Evolutionary conservation across 2,888 invertebrate genomes (phyloP).

Genomic region (Papilio protenor): DNA sequence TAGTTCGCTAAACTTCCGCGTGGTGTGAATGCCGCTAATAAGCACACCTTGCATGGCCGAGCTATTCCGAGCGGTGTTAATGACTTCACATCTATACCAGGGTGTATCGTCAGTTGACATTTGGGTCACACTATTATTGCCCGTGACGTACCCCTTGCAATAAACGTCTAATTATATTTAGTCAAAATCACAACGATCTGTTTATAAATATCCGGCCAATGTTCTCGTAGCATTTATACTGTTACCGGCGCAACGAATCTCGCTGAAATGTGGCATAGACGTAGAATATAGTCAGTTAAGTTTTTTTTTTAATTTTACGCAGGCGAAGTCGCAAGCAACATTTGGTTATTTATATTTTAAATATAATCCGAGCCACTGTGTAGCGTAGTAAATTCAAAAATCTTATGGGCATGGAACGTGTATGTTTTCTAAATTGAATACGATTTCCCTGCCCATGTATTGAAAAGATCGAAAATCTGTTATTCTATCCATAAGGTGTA

Average conservation of each 20-base stretch:
- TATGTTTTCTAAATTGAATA: background rate
- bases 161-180: slow-evolving; percentile 21
- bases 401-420: background rate
- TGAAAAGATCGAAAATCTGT: background rate
- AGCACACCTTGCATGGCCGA: slow-evolving; percentile 51
- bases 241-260: background rate
- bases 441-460: background rate
- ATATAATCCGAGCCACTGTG: background rate
- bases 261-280: too few species aligned
- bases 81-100: slow-evolving; percentile 63
- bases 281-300: too few species aligned
- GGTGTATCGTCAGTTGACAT: slow-evolving; percentile 65
- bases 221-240: background rate
- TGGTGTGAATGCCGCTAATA: slow-evolving; percentile 50
- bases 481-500: too few species aligned
- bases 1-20: slow-evolving; percentile 57
- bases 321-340: background rate
- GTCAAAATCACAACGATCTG: slow-evolving; percentile 7
- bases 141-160: slow-evolving; percentile 53
- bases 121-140: slow-evolving; percentile 70
- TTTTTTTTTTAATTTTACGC: too few species aligned
- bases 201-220: background rate
- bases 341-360: background rate
- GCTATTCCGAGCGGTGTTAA: slow-evolving; percentile 74
- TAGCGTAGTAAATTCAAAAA: background rate